A percentile compares a stretch with the other conserved stretches of the same genome.
Evolutionary conservation across 64 coral and sea anemone species (phyloP).

Genomic region (Porites australiensis): DNA sequence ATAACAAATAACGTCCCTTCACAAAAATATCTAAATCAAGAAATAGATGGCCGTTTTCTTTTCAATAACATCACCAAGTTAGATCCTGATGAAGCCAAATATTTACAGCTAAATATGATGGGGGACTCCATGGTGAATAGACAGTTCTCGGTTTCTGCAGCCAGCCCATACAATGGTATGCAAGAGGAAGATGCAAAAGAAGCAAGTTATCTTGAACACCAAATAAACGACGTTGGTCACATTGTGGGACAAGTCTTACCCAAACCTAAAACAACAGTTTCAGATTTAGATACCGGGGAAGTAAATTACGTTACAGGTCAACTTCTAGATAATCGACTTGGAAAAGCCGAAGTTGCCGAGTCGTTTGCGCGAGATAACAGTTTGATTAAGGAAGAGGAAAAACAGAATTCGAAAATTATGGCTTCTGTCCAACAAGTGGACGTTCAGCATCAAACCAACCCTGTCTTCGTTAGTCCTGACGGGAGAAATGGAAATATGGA

Average conservation of each 20-base stretch:
- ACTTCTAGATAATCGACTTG: neutral
- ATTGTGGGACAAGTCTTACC: neutral
- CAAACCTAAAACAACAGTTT: neutral
- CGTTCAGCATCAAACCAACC: neutral
- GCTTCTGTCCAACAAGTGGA: neutral
- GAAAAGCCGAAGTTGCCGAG: constrained; percentile 12
- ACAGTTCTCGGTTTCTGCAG: neutral
- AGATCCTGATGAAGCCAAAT: constrained; percentile 14
- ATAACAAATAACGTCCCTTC: neutral
- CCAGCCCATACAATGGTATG: neutral
- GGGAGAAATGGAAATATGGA: neutral
- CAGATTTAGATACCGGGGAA: neutral
- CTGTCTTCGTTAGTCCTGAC: neutral
- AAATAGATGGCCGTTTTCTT: neutral
- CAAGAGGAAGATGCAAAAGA: constrained; percentile 11
- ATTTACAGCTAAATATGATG: neutral
- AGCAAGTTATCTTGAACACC: constrained; percentile 27
- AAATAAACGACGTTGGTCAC: constrained; percentile 33
- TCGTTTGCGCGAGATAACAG: neutral
- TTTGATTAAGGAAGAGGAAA: neutral
- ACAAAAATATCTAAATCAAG: neutral
- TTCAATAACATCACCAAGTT: neutral
- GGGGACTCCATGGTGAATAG: neutral
- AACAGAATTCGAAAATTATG: neutral
- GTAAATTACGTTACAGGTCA: neutral